Percentiles rank a stretch among this genome's conserved stretches.
Conservation (phyloP, 1,140 invertebrate genomes). For the Chelonus insularis region DNA sequence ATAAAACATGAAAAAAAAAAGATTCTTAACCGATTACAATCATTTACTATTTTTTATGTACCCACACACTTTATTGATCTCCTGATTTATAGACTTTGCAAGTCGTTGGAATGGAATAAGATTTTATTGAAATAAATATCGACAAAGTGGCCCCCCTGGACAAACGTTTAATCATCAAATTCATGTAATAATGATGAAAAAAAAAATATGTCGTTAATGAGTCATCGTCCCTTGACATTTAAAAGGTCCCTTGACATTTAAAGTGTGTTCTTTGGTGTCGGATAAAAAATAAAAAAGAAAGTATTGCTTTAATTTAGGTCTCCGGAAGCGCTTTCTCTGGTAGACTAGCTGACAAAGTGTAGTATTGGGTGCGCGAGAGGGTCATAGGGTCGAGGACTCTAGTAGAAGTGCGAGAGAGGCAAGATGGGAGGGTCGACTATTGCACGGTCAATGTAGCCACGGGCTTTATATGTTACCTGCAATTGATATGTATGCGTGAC, state of each 20-base stretch:
- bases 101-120: too few species aligned
- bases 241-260: neutral
- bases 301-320: slow-evolving; percentile 21
- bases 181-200: too few species aligned
- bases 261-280: neutral
- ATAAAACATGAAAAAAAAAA: too few species aligned
- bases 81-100: too few species aligned
- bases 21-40: too few species aligned
- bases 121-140: too few species aligned
- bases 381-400: slow-evolving; percentile 28
- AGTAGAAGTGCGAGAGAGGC: neutral
- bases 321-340: slow-evolving; percentile 24
- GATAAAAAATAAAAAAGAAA: slow-evolving; percentile 24
- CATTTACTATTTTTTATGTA: too few species aligned
- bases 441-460: slow-evolving; percentile 27
- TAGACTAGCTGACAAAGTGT: slow-evolving; percentile 4
- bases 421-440: slow-evolving; percentile 15
- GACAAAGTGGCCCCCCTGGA: too few species aligned
- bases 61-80: too few species aligned
- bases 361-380: slow-evolving; percentile 13
- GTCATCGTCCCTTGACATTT: too few species aligned
- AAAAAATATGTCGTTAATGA: too few species aligned
- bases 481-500: slow-evolving; percentile 29
- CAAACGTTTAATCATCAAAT: too few species aligned
- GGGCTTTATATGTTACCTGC: neutral